Conservation (phyloP, 1,140 invertebrate species). For the Drosophila repleta region DNA sequence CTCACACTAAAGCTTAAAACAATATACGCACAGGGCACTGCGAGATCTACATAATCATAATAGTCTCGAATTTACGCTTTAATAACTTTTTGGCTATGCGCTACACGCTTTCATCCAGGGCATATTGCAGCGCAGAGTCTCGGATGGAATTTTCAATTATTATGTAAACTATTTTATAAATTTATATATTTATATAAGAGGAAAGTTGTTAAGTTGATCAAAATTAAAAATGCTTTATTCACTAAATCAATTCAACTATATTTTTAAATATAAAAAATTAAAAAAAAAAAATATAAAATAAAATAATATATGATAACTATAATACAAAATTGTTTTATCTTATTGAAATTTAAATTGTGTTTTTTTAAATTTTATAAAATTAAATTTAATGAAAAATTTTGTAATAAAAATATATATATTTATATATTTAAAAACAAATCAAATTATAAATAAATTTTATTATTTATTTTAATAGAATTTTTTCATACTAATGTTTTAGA, state of each 20-base stretch:
- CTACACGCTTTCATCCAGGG: slow-evolving; percentile 26
- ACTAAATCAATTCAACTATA: too few species aligned
- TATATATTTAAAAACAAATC: not conserved
- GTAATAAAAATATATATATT: not conserved
- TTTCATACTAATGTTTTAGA: too few species aligned
- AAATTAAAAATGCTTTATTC: too few species aligned
- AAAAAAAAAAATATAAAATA: too few species aligned
- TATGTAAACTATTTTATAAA: not conserved
- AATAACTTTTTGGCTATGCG: slow-evolving; percentile 57
- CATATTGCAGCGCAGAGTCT: slow-evolving; percentile 13
- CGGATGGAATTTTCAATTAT: not conserved
- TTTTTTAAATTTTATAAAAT: not conserved
- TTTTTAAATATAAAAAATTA: too few species aligned
- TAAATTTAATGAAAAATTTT: not conserved
- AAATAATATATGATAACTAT: not conserved
- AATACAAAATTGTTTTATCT: not conserved
- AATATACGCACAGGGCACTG: slow-evolving; percentile 47
- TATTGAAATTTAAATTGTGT: not conserved
- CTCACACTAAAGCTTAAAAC: slow-evolving; percentile 61
- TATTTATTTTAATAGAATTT: not conserved
- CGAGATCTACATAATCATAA: slow-evolving; percentile 56
- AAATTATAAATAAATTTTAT: not conserved
- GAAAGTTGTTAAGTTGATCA: too few species aligned
- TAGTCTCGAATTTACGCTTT: slow-evolving; percentile 70
- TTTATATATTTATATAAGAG: not conserved